Evolutionary conservation across 1,140 invertebrate species (phyloP), one percentile per base, ranked within the genome.

Genomic region (Harpegnathos saltator): DNA sequence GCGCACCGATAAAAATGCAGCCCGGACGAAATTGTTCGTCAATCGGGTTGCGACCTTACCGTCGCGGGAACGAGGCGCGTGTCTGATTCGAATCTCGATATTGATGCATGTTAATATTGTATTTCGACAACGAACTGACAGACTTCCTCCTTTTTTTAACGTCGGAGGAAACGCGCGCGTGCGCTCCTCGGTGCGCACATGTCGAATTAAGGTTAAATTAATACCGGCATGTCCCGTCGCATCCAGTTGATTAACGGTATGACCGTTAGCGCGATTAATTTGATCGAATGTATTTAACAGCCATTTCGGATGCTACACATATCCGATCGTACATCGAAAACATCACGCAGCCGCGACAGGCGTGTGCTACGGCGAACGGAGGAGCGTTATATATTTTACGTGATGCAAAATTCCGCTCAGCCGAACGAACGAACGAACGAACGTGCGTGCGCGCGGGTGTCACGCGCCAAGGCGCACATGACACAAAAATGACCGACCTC

Each of bases 221-320:
- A 71, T 59, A 69, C 3, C 33, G 33, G 48, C 17, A 14, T 78
- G 56, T 56, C 63, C 58, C 75, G 14, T 69, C 65, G 59, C 29
- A 59, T 56, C 58, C n/a, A 29, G n/a, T 71, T 15, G 52, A 9
- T 44, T 80, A 80, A 78, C 68, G 33, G 26, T 19, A n/a, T 52
- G 58, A 38, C 22, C 52, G 22, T 44, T 71, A 19, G 24, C 9
- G n/a, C 22, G 33, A 80, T 80, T 80, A 71, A 80, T 71, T 80
- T 68, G 11, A 58, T 80, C 56, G 22, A 58, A 19, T 80, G 52
- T 71, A 59, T 80, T 80, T 80, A 80, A 80, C 58, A 59, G 74
- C 62, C 54, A 33, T 69, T 71, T 58, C 65, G 75, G 52, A 56
- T 29, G 69, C 65, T 58, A 68, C 33, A 68, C 33, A 59, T 71